Evolutionary conservation across 2,888 invertebrate species (phyloP).

Genomic region (Sinhomidia bicolor): DNA sequence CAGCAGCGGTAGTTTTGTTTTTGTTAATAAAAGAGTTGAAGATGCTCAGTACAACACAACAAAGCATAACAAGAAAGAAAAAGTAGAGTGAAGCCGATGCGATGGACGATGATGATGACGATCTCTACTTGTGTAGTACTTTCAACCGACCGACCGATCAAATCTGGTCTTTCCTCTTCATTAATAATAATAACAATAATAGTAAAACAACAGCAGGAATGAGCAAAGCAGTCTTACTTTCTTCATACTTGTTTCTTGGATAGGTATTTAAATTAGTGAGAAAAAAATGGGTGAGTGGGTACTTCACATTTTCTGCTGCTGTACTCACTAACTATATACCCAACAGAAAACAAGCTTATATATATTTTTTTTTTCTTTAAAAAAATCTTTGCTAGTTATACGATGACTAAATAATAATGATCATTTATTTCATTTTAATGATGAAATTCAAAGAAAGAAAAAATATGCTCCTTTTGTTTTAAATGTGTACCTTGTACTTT

Average conservation of each 20-base stretch:
- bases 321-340: background rate
- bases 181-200: slow-evolving; percentile 42
- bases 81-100: slow-evolving; percentile 55
- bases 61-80: slow-evolving; percentile 9
- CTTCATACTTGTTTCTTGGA: background rate
- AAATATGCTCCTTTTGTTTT: no score
- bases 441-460: background rate
- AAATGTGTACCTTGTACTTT: background rate
- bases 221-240: background rate
- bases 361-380: no score
- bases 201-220: background rate
- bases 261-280: background rate
- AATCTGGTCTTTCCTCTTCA: slow-evolving; percentile 56
- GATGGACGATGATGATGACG: background rate
- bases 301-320: no score
- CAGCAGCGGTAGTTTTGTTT: background rate
- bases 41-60: background rate
- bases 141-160: slow-evolving; percentile 1
- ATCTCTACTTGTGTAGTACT: background rate
- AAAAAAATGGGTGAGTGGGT: slow-evolving; percentile 40
- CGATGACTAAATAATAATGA: background rate
- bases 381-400: no score
- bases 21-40: background rate
- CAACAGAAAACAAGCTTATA: background rate
- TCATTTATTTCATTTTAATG: background rate